Conservation (phyloP, 2,797 vertebrate genomes). For the Varecia variegata region DNA sequence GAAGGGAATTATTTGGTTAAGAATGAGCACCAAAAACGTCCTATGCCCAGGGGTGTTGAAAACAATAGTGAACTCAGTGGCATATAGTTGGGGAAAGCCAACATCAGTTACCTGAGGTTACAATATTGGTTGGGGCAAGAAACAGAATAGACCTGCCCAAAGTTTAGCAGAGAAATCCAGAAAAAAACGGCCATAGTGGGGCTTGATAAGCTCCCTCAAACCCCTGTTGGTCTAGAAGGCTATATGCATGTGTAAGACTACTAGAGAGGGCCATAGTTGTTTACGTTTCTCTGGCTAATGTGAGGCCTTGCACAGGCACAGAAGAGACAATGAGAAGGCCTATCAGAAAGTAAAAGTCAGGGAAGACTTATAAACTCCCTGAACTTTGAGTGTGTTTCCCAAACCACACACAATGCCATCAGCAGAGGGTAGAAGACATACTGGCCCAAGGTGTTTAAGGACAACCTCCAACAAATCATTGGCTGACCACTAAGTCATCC, state of each 20-base stretch:
- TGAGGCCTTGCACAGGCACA: background rate
- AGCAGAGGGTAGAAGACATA: background rate
- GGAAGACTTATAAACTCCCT: background rate
- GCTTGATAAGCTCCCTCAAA: background rate
- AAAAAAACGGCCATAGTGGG: background rate
- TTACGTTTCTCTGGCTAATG: background rate
- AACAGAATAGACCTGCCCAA: background rate
- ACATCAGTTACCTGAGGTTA: conserved; percentile 43
- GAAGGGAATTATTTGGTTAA: conserved; percentile 50
- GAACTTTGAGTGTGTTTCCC: background rate
- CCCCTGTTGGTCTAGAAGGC: background rate
- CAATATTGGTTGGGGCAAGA: background rate
- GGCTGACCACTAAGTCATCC: background rate
- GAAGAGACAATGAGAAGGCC: background rate
- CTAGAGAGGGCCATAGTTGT: background rate
- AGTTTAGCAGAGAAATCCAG: background rate
- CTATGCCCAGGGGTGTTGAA: conserved; percentile 12
- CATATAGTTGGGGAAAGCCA: background rate
- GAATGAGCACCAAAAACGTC: conserved; percentile 8
- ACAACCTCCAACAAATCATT: background rate
- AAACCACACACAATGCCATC: background rate
- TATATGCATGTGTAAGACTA: background rate
- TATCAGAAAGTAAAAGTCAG: background rate
- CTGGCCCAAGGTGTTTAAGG: background rate
- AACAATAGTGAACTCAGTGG: conserved; percentile 31